Evolutionary conservation across 2,113 vertebrate genomes (phyloP).

Genomic region (Cyrtonyx montezumae): DNA sequence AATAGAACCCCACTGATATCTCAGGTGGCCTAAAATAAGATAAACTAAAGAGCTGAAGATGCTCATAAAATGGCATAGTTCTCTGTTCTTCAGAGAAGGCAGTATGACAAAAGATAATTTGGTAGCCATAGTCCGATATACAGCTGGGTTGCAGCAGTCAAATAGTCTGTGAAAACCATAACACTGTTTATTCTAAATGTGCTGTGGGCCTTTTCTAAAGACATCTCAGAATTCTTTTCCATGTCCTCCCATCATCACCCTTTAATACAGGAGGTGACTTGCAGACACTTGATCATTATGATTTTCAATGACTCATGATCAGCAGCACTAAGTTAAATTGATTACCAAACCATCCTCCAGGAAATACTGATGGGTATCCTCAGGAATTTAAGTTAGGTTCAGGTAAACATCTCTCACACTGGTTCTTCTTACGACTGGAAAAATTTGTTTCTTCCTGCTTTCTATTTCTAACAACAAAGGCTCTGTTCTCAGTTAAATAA

Average conservation of each 20-base stretch:
- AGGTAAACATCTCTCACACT: constrained; percentile 66
- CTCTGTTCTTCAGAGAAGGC: neutral
- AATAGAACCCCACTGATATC: neutral
- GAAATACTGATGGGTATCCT: constrained; percentile 69
- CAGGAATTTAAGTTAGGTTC: constrained; percentile 65
- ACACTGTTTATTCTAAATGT: neutral
- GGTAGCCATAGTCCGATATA: neutral
- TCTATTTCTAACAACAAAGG: constrained; percentile 65
- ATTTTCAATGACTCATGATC: constrained; percentile 43
- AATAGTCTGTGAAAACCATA: neutral
- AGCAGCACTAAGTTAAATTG: constrained; percentile 39
- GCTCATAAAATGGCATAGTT: neutral
- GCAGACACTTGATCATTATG: neutral
- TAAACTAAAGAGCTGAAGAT: neutral
- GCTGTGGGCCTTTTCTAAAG: neutral
- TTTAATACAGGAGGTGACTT: neutral
- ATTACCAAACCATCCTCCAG: constrained; percentile 40
- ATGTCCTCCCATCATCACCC: neutral
- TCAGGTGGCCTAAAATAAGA: neutral
- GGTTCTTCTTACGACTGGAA: constrained; percentile 43
- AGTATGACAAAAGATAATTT: neutral
- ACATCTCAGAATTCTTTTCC: neutral
- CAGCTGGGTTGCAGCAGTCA: neutral
- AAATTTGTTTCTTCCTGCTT: constrained; percentile 43
- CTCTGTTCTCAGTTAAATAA: constrained; percentile 34